These are phyloP conservation scores for Cetoscarus ocellatus DNA, from an alignment of 2,797 vertebrate genomes.

Conservation along the genomic window DNA sequence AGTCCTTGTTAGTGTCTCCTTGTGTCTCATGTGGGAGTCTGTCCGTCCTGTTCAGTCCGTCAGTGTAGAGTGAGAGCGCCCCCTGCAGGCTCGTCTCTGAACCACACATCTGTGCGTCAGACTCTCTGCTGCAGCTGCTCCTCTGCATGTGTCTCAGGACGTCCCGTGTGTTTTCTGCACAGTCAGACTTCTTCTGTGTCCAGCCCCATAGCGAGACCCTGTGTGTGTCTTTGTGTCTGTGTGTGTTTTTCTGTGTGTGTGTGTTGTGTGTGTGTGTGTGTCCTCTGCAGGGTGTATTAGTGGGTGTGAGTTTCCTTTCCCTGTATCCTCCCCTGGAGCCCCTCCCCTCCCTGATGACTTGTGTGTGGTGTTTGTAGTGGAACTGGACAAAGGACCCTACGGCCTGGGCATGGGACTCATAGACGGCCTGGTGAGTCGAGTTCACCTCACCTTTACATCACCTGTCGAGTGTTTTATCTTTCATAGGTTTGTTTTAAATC, in stretches of 20 bases:
- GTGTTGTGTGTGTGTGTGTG: conserved; percentile 72
- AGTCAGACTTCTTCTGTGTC: conserved; percentile 48
- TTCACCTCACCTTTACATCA: too few species aligned
- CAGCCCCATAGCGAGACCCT: conserved; percentile 73
- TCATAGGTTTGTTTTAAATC: too few species aligned
- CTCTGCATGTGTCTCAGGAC: conserved; percentile 40
- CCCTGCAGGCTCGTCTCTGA: conserved; percentile 42
- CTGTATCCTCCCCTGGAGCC: conserved; percentile 85
- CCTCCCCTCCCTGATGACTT: conserved; percentile 90
- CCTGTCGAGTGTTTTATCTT: too few species aligned
- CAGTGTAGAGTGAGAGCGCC: conserved; percentile 47
- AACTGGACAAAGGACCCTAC: conserved; percentile 93
- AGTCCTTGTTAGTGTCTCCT: neutral
- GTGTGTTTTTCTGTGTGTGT: conserved; percentile 62
- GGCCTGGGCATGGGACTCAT: conserved; percentile 98
- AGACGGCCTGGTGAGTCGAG: conserved; percentile 92
- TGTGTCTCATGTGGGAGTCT: neutral
- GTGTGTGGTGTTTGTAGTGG: conserved; percentile 94
- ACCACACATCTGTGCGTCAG: conserved; percentile 41
- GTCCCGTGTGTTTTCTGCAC: conserved; percentile 43
- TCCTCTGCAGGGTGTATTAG: conserved; percentile 87
- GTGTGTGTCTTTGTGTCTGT: conserved; percentile 57
- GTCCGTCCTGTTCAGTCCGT: neutral
- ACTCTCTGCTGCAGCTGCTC: conserved; percentile 17
- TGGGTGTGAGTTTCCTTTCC: conserved; percentile 86